These are phyloP conservation scores for Drosophila pachea DNA, from an alignment of 1,140 invertebrate species.

Conservation along the genomic window DNA sequence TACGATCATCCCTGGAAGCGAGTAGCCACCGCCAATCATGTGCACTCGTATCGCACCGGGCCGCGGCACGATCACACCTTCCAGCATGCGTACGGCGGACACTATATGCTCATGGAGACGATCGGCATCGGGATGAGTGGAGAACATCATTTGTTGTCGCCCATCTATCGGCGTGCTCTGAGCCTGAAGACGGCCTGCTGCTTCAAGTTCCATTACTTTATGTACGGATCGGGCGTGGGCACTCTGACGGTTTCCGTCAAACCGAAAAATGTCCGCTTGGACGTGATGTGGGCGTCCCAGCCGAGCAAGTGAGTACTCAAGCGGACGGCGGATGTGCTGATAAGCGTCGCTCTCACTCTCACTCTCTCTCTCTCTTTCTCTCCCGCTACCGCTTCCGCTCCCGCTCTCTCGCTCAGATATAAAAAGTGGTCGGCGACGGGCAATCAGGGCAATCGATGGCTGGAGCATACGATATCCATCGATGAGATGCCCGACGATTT, in stretches of 20 bases:
- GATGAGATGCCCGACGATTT: slow-evolving; percentile 68
- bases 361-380: neutral
- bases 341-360: neutral
- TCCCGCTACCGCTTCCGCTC: too few relatives aligned
- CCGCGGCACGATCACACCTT: slow-evolving; percentile 72
- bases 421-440: slow-evolving; percentile 45
- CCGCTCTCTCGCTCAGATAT: slow-evolving; percentile 17
- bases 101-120: slow-evolving; percentile 74
- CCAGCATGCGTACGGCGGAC: slow-evolving; percentile 44
- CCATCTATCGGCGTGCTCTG: slow-evolving; percentile 52
- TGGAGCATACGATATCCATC: slow-evolving; percentile 65
- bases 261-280: slow-evolving; percentile 32
- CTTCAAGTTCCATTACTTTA: slow-evolving; percentile 71
- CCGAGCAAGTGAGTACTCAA: slow-evolving; percentile 29
- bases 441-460: slow-evolving; percentile 58
- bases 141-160: slow-evolving; percentile 52
- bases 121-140: neutral
- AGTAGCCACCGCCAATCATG: slow-evolving; percentile 38
- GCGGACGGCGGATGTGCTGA: slow-evolving; percentile 3
- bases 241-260: slow-evolving; percentile 65
- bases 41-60: slow-evolving; percentile 53
- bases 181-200: slow-evolving; percentile 70
- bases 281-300: slow-evolving; percentile 39
- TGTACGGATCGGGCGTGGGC: slow-evolving; percentile 69
- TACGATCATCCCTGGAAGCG: slow-evolving; percentile 51